phyloP scores from a whole-genome alignment of 2,797 vertebrate species.

The Myotis pilosus region DNA sequence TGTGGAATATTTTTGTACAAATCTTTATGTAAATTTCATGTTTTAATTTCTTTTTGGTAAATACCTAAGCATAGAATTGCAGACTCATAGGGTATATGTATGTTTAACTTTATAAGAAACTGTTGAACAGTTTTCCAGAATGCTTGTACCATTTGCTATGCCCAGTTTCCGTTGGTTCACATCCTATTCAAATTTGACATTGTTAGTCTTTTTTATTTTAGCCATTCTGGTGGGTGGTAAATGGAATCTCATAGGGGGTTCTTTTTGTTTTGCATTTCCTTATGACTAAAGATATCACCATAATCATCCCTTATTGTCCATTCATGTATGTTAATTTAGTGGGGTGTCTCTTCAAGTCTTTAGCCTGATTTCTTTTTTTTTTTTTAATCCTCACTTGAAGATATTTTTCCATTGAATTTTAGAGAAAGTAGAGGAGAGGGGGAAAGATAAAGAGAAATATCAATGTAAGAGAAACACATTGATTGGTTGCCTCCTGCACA shows the following conservation, averaged over 20 bases:
- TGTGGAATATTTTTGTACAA: background rate
- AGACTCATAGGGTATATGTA: background rate
- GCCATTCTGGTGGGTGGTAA: background rate
- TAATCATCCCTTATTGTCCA: background rate
- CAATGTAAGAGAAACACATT: no score
- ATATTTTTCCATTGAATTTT: no score
- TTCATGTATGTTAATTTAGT: background rate
- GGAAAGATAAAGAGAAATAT: no score
- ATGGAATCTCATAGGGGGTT: background rate
- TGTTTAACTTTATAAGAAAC: background rate
- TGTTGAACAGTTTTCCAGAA: background rate
- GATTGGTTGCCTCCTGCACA: no score
- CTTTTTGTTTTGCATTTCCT: background rate
- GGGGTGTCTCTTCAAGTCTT: background rate
- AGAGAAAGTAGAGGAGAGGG: no score
- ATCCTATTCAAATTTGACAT: background rate
- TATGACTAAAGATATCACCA: background rate
- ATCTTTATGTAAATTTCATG: background rate
- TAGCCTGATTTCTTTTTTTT: background rate
- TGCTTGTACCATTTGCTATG: background rate
- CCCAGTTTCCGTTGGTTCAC: background rate
- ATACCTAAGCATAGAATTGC: background rate
- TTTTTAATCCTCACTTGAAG: no score
- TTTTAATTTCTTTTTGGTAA: background rate
- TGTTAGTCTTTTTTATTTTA: background rate